phyloP scores from a whole-genome alignment of 2,113 vertebrate genomes.

The Rattus rattus region DNA sequence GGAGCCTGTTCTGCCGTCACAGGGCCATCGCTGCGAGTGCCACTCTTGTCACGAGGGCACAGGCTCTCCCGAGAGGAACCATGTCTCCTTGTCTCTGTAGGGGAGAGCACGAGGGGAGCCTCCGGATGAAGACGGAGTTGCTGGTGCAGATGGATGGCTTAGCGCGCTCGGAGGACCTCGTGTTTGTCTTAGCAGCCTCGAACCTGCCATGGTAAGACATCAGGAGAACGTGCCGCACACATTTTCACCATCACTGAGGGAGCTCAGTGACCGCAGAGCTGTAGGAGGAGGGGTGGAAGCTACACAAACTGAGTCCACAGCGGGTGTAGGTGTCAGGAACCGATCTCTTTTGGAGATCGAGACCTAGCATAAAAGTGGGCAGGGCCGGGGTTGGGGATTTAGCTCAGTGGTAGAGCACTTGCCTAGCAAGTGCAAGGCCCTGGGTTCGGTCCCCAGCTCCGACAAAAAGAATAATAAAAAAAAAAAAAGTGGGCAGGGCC shows the following conservation, averaged over 20 bases:
- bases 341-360: not conserved
- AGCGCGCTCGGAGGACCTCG: constrained; percentile 94
- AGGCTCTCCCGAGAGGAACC: constrained; percentile 56
- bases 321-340: not conserved
- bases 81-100: constrained; percentile 83
- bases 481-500: not conserved
- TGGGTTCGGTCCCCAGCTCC: too few relatives aligned
- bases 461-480: too few relatives aligned
- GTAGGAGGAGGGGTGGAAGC: not conserved
- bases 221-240: constrained; percentile 80
- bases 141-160: constrained; percentile 99
- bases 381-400: too few relatives aligned
- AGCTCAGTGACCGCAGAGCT: constrained; percentile 42
- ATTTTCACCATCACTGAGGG: constrained; percentile 83
- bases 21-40: constrained; percentile 67
- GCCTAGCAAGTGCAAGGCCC: too few relatives aligned
- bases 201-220: constrained; percentile 95
- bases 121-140: constrained; percentile 97
- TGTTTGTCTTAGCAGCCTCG: constrained; percentile 98
- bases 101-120: constrained; percentile 96
- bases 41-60: constrained; percentile 70
- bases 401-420: too few relatives aligned
- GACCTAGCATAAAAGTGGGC: not conserved
- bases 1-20: not conserved
- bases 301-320: not conserved